A percentile compares a stretch with the other conserved stretches of the same genome.
phyloP scores from a whole-genome alignment of 2,113 vertebrate species.

The Prolemur simus region DNA sequence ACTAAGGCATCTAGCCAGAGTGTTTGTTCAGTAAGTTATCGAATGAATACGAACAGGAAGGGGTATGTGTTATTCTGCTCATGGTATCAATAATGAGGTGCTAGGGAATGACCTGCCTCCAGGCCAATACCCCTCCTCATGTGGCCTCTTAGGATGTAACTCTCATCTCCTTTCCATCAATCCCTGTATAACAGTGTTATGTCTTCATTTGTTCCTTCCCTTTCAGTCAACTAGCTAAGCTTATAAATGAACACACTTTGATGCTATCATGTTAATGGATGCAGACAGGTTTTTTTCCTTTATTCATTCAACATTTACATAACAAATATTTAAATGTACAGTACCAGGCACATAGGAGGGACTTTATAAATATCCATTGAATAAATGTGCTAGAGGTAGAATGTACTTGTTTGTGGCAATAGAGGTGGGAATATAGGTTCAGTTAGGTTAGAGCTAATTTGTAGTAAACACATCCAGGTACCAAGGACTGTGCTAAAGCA shows the following conservation, averaged over 20 bases:
- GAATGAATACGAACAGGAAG: not conserved
- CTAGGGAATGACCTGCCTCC: not conserved
- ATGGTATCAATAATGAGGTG: not conserved
- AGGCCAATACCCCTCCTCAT: not conserved
- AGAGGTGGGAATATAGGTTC: not conserved
- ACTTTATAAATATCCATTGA: not conserved
- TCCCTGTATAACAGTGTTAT: not conserved
- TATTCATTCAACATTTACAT: not conserved
- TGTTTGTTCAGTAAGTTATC: not conserved
- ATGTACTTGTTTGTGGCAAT: not conserved
- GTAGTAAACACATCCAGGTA: not conserved
- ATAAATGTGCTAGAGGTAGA: slow-evolving; percentile 1
- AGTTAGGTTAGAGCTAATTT: not conserved
- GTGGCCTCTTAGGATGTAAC: not conserved
- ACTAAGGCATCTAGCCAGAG: not conserved
- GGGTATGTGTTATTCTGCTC: not conserved
- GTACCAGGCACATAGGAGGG: not conserved
- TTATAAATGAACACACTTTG: not conserved
- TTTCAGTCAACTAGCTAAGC: not conserved
- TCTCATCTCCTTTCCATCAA: not conserved
- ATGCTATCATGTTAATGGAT: not conserved
- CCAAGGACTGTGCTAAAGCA: not conserved
- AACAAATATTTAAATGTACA: slow-evolving; percentile 25
- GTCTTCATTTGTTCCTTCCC: not conserved
- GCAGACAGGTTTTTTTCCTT: not conserved